Conservation (phyloP, 1,140 invertebrate genomes). For the Drosophila guanche region DNA sequence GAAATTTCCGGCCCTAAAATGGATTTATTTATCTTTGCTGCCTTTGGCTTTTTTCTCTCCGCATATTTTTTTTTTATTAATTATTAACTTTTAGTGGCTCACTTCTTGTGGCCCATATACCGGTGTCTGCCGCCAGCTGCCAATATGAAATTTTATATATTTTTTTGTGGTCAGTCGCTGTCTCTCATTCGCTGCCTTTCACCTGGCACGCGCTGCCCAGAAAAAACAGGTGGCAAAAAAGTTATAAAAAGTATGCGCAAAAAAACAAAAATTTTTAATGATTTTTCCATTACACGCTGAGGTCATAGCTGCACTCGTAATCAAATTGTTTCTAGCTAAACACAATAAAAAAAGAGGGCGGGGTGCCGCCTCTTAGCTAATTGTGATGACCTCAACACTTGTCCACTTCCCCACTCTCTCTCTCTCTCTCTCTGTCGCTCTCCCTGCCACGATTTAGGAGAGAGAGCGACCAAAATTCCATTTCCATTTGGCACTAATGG, state of each 20-base stretch:
- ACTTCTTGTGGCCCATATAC: constrained; percentile 36
- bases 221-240: constrained; percentile 52
- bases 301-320: constrained; percentile 56
- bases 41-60: constrained; percentile 38
- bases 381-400: constrained; percentile 48
- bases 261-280: constrained; percentile 39
- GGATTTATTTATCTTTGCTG: constrained; percentile 40
- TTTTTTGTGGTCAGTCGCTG: constrained; percentile 44
- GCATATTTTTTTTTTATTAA: constrained; percentile 51
- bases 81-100: constrained; percentile 50
- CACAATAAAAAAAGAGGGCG: background rate
- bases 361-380: constrained; percentile 22
- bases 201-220: constrained; percentile 55
- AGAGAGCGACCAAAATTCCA: constrained; percentile 14
- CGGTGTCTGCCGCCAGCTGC: constrained; percentile 55
- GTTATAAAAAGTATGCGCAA: constrained; percentile 23
- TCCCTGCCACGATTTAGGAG: too few relatives aligned
- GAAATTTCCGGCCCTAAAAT: constrained; percentile 41
- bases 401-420: background rate
- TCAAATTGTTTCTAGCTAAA: constrained; percentile 49
- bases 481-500: constrained; percentile 48
- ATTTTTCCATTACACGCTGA: constrained; percentile 48
- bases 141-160: constrained; percentile 69
- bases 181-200: constrained; percentile 30
- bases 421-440: too few relatives aligned